phyloP scores from a whole-genome alignment of 2,888 invertebrate species.

The Cyaniris semiargus region DNA sequence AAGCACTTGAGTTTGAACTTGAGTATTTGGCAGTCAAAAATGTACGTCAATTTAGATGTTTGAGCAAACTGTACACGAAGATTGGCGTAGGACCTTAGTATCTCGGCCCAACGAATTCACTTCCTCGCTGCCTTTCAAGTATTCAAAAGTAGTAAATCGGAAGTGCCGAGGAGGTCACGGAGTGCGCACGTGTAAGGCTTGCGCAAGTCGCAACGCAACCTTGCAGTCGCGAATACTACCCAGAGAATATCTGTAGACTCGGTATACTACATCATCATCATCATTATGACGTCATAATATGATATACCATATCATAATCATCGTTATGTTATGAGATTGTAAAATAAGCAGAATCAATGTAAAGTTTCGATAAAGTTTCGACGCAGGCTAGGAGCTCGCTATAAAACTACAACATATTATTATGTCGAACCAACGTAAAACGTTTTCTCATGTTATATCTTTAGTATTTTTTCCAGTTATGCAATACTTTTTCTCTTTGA shows the following conservation, averaged over 20 bases:
- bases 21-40: background rate
- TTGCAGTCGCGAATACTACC: conserved; percentile 71
- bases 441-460: no score
- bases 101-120: conserved; percentile 20
- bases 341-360: background rate
- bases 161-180: conserved; percentile 73
- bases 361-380: no score
- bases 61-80: background rate
- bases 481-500: no score
- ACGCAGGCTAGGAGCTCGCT: no score
- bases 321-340: background rate
- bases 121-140: conserved; percentile 64
- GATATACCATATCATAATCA: background rate
- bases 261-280: no score
- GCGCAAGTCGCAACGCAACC: conserved; percentile 73
- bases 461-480: no score
- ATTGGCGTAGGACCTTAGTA: background rate
- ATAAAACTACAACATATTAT: no score
- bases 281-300: no score
- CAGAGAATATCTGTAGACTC: background rate
- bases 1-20: background rate
- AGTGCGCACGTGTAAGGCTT: conserved; percentile 69
- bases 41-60: background rate
- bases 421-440: no score
- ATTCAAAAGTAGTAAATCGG: conserved; percentile 70